These are phyloP conservation scores for Herpetotheres cachinnans DNA, from an alignment of 2,113 vertebrate species.

Conservation along the genomic window DNA sequence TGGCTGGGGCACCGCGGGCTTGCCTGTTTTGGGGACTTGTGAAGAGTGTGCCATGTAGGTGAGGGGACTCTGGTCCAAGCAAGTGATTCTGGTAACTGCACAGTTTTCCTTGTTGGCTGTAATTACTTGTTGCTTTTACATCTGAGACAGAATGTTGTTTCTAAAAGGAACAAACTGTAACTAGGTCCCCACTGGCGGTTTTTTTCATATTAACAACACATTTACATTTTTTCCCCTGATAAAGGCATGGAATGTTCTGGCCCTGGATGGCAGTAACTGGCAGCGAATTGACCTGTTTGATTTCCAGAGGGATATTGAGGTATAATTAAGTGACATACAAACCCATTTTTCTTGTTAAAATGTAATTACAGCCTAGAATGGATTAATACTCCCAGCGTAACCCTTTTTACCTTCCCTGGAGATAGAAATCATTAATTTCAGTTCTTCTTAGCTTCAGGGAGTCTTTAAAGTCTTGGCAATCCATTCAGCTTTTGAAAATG, in stretches of 20 bases:
- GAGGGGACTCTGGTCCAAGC: neutral
- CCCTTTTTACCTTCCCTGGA: conserved; percentile 35
- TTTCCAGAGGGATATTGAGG: conserved; percentile 99
- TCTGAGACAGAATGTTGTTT: neutral
- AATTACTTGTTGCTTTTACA: neutral
- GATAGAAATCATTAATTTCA: conserved; percentile 52
- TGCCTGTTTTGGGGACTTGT: fast-evolving
- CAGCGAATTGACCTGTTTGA: conserved; percentile 97
- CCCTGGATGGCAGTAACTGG: conserved; percentile 99
- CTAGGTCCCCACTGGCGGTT: neutral
- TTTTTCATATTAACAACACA: neutral
- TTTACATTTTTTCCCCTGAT: conserved; percentile 16
- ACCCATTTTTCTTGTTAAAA: conserved; percentile 54
- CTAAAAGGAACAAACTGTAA: neutral
- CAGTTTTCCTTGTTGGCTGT: neutral
- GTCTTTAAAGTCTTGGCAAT: neutral
- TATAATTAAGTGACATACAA: conserved; percentile 71
- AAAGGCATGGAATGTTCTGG: conserved; percentile 97
- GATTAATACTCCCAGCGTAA: conserved; percentile 19
- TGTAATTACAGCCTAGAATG: conserved; percentile 61
- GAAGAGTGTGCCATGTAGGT: neutral
- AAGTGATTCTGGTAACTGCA: neutral
- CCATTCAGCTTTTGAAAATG: conserved; percentile 51
- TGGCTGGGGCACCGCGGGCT: neutral
- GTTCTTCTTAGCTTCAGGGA: conserved; percentile 13